Evolutionary conservation across 1,140 invertebrate genomes (phyloP).

Genomic region (Penaeus vannamei): DNA sequence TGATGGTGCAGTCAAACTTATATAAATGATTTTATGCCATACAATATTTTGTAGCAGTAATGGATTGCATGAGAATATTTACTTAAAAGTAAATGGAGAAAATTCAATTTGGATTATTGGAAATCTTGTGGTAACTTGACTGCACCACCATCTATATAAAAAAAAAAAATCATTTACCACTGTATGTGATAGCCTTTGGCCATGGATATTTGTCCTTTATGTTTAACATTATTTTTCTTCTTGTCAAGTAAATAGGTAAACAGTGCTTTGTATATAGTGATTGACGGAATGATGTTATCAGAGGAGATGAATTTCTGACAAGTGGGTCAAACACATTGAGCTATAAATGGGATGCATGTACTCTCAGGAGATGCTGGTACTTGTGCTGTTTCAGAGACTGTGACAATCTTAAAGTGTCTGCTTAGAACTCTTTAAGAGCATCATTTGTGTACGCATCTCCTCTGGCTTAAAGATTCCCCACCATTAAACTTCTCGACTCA

Average conservation of each 20-base stretch:
- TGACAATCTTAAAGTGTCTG: background rate
- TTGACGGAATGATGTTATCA: slow-evolving; percentile 21
- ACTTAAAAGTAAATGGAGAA: no score
- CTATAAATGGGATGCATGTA: slow-evolving; percentile 14
- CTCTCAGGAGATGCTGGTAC: background rate
- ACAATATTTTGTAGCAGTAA: no score
- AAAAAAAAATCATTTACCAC: slow-evolving; percentile 36
- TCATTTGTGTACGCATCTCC: no score
- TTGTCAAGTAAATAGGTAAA: slow-evolving; percentile 47
- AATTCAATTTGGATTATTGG: no score
- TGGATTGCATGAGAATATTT: no score
- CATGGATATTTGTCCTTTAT: slow-evolving; percentile 55
- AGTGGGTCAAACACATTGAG: slow-evolving; percentile 40
- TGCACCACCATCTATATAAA: slow-evolving; percentile 25
- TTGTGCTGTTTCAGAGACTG: background rate
- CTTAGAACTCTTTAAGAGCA: no score
- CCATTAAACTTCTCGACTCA: background rate
- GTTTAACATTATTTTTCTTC: slow-evolving; percentile 44
- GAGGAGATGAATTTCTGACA: slow-evolving; percentile 30
- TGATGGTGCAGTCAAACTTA: slow-evolving; percentile 32
- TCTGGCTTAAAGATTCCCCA: no score
- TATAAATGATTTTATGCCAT: no score
- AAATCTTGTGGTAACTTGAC: background rate
- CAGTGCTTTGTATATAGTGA: slow-evolving; percentile 48
- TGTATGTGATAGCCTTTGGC: slow-evolving; percentile 57